Base-by-base conservation (phyloP, 2,797 vertebrate genomes). In the Alcedo atthis region DNA sequence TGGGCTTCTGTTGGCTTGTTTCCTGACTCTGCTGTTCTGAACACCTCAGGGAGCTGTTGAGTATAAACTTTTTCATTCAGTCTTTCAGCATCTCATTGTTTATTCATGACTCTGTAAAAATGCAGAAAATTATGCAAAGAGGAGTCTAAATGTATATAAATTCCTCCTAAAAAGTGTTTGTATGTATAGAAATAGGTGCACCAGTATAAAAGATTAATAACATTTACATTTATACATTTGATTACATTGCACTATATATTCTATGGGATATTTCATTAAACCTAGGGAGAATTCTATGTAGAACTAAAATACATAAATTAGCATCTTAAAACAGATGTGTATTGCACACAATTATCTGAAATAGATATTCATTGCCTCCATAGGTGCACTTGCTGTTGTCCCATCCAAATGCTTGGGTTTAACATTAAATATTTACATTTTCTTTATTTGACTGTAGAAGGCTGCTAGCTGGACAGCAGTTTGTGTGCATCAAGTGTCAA, bases 1-100 rank as follows among this genome's bases (percentile, higher is more conserved):
- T 79, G 74, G 57, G 48, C n/a, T 95, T 78, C 75, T 86, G 32
- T 74, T 88, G 53, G 48, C n/a, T 91, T 45, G 37, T 81, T 95
- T 95, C 59, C 74, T 81, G 55, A 76, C 45, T 76, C 24, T 63
- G 51, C 51, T 94, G 43, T 79, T 40, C 43, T 77, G 74, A 70
- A 76, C 32, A 63, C 53, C 42, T 58, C 67, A 37, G 74, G 85
- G 53, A 84, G 16, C 33, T 63, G 26, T 35, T 45, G 32, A 45
- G 25, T 45, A 59, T 61, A 43, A 91, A 83, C 59, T 37, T 40
- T 80, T 75, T 89, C 30, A 62, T 66, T 89, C 22, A 37, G 11
- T 75, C 43, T 76, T 91, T 75, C 59, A 83, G 58, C n/a, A 75
- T 87, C 43, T 92, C 18, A 12, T 40, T 2, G 1, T 85, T 93